A percentile compares a stretch with the other conserved stretches of the same genome.
Evolutionary conservation across 2,888 invertebrate genomes (phyloP).

Genomic region (Pogonocherus hispidulus): DNA sequence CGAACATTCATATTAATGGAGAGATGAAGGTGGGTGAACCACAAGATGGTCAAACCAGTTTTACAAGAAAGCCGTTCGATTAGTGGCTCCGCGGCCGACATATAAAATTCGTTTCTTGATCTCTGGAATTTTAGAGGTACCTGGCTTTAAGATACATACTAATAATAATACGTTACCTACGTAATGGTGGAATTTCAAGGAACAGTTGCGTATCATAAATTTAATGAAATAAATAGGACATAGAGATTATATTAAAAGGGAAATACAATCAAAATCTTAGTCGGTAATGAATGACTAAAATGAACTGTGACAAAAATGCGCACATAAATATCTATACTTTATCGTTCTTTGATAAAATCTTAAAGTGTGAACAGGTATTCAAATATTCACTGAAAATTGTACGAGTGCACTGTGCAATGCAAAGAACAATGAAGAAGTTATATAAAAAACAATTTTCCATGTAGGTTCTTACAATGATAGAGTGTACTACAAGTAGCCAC

Average conservation of each 20-base stretch:
- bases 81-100: constrained; percentile 43
- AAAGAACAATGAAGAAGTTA: too few relatives aligned
- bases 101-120: constrained; percentile 34
- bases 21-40: constrained; percentile 32
- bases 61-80: constrained; percentile 40
- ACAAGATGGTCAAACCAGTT: constrained; percentile 41
- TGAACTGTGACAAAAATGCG: too few relatives aligned
- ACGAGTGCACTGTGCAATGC: too few relatives aligned
- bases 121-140: constrained; percentile 36
- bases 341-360: too few relatives aligned
- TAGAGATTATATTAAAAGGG: background rate
- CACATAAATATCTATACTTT: too few relatives aligned
- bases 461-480: too few relatives aligned
- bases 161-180: background rate
- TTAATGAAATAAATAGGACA: background rate
- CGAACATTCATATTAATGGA: constrained; percentile 24
- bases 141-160: background rate
- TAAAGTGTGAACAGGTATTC: too few relatives aligned
- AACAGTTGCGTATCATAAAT: background rate
- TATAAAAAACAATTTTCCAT: too few relatives aligned
- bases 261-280: too few relatives aligned
- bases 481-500: too few relatives aligned
- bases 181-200: background rate
- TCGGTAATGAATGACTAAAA: too few relatives aligned
- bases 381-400: too few relatives aligned